These are phyloP conservation scores for Triplophysa bombifrons DNA, from an alignment of 2,797 vertebrate genomes.

Conservation along the genomic window DNA sequence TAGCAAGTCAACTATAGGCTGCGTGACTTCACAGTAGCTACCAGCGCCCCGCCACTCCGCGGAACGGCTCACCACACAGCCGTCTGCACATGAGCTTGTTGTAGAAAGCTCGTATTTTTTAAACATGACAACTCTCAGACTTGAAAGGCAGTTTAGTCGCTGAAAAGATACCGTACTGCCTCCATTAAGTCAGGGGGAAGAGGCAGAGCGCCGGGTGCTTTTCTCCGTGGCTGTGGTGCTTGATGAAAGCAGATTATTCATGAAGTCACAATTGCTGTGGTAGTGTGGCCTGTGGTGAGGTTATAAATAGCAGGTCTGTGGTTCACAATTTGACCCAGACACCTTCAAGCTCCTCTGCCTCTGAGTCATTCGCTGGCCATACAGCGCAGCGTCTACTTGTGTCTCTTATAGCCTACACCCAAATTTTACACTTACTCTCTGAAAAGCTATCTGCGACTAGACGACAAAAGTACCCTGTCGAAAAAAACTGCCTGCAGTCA, in stretches of 20 bases:
- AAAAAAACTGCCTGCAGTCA: no score
- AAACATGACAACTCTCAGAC: conserved; percentile 42
- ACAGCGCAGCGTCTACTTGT: conserved; percentile 60
- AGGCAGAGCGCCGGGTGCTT: not conserved
- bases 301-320: conserved; percentile 51
- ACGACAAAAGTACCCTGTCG: not conserved
- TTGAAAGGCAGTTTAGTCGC: conserved; percentile 27
- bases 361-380: conserved; percentile 63
- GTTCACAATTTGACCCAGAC: conserved; percentile 62
- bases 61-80: conserved; percentile 42
- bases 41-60: conserved; percentile 37
- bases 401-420: conserved; percentile 37
- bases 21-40: conserved; percentile 46
- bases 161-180: conserved; percentile 26
- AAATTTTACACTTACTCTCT: not conserved
- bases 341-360: conserved; percentile 57
- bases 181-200: conserved; percentile 11
- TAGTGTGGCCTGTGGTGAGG: conserved; percentile 44
- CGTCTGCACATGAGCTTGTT: conserved; percentile 41
- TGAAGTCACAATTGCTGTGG: conserved; percentile 45
- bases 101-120: conserved; percentile 35
- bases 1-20: conserved; percentile 62
- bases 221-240: not conserved
- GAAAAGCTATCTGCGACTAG: not conserved
- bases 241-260: conserved; percentile 31